Evolutionary conservation across 37 sponge, comb jelly and placozoan genomes (phyloP).

Genomic region (Ianthella basta): DNA sequence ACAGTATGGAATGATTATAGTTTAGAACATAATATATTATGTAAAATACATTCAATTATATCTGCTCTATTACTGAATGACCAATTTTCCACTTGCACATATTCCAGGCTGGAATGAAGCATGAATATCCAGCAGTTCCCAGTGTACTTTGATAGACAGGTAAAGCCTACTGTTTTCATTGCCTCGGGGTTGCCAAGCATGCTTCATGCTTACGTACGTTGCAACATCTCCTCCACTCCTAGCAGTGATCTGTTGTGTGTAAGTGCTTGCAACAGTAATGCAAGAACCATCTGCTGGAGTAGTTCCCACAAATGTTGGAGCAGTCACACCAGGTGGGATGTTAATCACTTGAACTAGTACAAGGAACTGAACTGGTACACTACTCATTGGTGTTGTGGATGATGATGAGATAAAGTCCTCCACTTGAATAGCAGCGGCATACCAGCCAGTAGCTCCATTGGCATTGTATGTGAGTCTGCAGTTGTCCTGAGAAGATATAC

Average conservation of each 20-base stretch:
- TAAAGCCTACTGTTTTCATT: too few species aligned
- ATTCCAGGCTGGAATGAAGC: too few species aligned
- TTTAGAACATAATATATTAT: too few species aligned
- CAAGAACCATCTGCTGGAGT: conserved; percentile 44
- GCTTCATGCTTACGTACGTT: conserved; percentile 22
- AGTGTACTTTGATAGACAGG: too few species aligned
- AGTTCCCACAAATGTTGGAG: neutral
- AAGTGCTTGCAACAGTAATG: conserved; percentile 41
- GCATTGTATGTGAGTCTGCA: conserved; percentile 31
- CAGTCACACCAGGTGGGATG: neutral
- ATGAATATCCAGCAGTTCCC: too few species aligned
- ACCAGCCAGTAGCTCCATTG: conserved; percentile 20
- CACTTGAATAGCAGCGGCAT: conserved; percentile 44
- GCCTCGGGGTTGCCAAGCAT: too few species aligned
- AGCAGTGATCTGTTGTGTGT: conserved; percentile 18
- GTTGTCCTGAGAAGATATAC: neutral
- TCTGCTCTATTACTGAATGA: neutral
- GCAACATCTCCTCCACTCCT: neutral
- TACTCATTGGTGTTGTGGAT: conserved; percentile 33
- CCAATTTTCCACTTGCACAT: too few species aligned
- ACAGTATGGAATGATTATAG: too few species aligned
- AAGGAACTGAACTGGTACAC: conserved; percentile 55
- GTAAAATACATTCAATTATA: neutral
- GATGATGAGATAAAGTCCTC: conserved; percentile 33
- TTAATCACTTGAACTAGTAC: conserved; percentile 4